phyloP scores from a whole-genome alignment of 2,888 invertebrate species.

The Rotaria socialis region DNA sequence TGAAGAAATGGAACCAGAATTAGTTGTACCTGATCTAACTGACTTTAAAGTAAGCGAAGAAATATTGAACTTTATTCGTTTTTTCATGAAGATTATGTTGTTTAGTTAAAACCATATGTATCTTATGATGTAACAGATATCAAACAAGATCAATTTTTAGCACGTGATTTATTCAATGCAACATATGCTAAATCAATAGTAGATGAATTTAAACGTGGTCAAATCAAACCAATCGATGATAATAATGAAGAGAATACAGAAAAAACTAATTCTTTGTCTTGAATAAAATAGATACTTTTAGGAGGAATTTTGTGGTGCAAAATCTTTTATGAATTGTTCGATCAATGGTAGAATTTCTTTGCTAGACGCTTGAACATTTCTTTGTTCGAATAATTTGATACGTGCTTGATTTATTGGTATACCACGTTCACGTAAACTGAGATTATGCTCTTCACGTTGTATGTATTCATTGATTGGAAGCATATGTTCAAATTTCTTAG shows the following conservation, averaged over 20 bases:
- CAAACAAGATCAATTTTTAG: conserved; percentile 74
- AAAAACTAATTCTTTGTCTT: neutral
- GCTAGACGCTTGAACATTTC: conserved; percentile 53
- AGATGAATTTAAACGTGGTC: neutral
- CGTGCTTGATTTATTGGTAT: conserved; percentile 48
- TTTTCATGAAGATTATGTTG: conserved; percentile 49
- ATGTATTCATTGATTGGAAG: neutral
- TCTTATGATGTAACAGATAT: conserved; percentile 76
- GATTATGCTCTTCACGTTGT: conserved; percentile 46
- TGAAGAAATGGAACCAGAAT: conserved; percentile 82
- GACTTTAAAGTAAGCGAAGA: conserved; percentile 66
- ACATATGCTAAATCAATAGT: conserved; percentile 25
- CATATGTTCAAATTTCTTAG: conserved; percentile 21
- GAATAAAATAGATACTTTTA: neutral
- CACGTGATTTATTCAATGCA: conserved; percentile 70
- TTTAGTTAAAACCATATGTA: conserved; percentile 82
- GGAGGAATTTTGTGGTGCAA: neutral
- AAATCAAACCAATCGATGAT: conserved; percentile 23
- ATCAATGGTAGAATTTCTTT: conserved; percentile 56
- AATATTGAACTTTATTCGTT: neutral
- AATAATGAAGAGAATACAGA: neutral
- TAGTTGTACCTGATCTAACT: conserved; percentile 82
- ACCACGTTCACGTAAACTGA: conserved; percentile 51
- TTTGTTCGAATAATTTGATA: conserved; percentile 52
- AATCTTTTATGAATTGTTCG: conserved; percentile 48